Evolutionary conservation across 2,888 invertebrate genomes (phyloP).

Genomic region (Nowickia ferox): DNA sequence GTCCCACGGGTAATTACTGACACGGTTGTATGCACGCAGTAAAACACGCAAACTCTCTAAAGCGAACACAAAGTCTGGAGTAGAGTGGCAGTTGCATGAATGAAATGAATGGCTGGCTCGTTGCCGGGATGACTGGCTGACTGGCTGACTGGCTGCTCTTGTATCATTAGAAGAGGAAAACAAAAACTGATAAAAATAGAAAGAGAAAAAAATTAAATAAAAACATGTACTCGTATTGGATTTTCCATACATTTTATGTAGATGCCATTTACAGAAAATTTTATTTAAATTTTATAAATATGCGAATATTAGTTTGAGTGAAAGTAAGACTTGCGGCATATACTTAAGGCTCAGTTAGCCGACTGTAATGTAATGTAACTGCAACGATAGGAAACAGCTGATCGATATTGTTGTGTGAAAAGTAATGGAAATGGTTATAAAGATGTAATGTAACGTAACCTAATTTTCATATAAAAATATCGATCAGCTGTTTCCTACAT

Average conservation of each 20-base stretch:
- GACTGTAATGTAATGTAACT: too few relatives aligned
- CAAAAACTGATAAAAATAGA: slow-evolving; percentile 26
- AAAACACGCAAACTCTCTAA: slow-evolving; percentile 75
- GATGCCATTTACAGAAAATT: slow-evolving; percentile 10
- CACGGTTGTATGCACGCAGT: slow-evolving; percentile 79
- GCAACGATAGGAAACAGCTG: too few relatives aligned
- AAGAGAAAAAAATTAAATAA: not conserved
- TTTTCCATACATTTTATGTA: not conserved
- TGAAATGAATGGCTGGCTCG: slow-evolving; percentile 27
- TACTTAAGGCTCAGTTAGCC: too few relatives aligned
- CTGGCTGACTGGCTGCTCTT: slow-evolving; percentile 11
- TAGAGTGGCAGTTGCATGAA: slow-evolving; percentile 30
- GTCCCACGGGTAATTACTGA: slow-evolving; percentile 81
- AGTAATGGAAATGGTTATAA: too few relatives aligned
- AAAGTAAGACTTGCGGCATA: not conserved
- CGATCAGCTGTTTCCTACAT: too few relatives aligned
- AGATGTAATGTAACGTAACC: too few relatives aligned
- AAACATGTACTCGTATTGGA: slow-evolving; percentile 1
- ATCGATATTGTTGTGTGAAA: too few relatives aligned
- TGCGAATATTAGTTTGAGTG: not conserved
- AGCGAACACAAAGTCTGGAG: slow-evolving; percentile 20
- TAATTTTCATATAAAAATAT: too few relatives aligned
- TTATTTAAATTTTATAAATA: not conserved
- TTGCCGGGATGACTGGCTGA: not conserved
- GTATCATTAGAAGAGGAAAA: slow-evolving; percentile 37